These are phyloP conservation scores for Sarcophaga rosellei DNA, from an alignment of 2,888 invertebrate genomes.

Conservation along the genomic window DNA sequence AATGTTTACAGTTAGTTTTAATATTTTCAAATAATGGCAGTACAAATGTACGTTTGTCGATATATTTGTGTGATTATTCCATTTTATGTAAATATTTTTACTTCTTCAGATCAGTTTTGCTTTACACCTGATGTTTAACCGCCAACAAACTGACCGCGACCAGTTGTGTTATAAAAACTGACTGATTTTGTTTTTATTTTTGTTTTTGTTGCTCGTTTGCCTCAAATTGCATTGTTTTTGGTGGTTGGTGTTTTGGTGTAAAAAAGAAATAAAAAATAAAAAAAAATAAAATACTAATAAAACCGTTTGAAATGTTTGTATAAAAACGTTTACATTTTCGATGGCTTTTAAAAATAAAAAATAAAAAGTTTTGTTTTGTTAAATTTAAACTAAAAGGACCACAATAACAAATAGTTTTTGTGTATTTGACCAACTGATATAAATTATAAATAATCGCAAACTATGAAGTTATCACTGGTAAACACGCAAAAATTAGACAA, in stretches of 20 bases:
- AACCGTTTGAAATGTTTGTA: no score
- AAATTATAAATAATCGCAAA: constrained; percentile 51
- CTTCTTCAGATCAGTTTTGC: constrained; percentile 30
- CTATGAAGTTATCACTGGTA: constrained; percentile 26
- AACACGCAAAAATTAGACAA: background rate
- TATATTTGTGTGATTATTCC: constrained; percentile 23
- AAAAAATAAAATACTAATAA: no score
- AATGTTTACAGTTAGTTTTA: no score
- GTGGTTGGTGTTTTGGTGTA: background rate
- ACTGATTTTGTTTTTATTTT: background rate
- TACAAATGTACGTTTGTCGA: no score
- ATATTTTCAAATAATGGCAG: no score
- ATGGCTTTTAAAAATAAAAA: no score
- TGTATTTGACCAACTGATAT: constrained; percentile 45
- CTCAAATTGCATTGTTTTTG: background rate
- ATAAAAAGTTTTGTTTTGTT: background rate
- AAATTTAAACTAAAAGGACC: constrained; percentile 49
- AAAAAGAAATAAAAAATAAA: constrained; percentile 3
- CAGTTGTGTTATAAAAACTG: background rate
- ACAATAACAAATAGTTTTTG: constrained; percentile 26
- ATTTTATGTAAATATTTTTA: constrained; percentile 43
- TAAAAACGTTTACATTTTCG: no score
- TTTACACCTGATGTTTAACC: constrained; percentile 43
- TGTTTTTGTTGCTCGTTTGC: background rate
- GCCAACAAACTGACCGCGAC: constrained; percentile 11